phyloP scores from a whole-genome alignment of 2,113 vertebrate genomes.

The Periophthalmodon schlosseri region DNA sequence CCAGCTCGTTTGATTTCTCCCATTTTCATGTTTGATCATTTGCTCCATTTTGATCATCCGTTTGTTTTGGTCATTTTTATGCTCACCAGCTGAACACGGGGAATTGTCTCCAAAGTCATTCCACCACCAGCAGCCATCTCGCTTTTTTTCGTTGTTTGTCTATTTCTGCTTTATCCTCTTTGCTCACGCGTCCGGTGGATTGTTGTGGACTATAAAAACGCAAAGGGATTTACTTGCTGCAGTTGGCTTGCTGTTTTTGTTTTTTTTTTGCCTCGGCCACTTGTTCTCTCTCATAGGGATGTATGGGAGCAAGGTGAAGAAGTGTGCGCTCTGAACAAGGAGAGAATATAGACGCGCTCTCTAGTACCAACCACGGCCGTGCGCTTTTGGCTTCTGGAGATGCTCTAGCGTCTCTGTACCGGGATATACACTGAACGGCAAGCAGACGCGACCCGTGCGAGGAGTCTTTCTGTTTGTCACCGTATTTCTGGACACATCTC shows the following conservation, averaged over 20 bases:
- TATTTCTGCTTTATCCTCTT: constrained; percentile 2
- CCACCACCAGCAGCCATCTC: constrained; percentile 28
- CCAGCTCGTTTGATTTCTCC: constrained; percentile 62
- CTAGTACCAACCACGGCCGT: constrained; percentile 62
- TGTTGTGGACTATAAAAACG: constrained; percentile 48
- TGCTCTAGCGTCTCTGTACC: constrained; percentile 52
- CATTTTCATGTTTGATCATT: constrained; percentile 61
- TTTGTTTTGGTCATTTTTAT: constrained; percentile 47
- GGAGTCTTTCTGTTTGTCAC: constrained; percentile 18
- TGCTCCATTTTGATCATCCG: constrained; percentile 57
- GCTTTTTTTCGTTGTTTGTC: constrained; percentile 26
- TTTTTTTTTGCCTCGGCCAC: constrained; percentile 42
- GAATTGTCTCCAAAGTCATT: constrained; percentile 50
- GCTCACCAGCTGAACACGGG: constrained; percentile 50
- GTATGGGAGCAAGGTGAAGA: constrained; percentile 49
- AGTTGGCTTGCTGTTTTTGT: constrained; percentile 39
- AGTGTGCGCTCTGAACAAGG: constrained; percentile 41
- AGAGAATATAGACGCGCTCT: constrained; percentile 50
- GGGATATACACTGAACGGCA: constrained; percentile 56
- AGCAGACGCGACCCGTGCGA: constrained; percentile 2
- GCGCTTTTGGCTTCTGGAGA: constrained; percentile 55
- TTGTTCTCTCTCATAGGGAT: constrained; percentile 62
- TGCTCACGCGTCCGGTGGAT: constrained; percentile 56
- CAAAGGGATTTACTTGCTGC: constrained; percentile 66
- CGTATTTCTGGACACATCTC: constrained; percentile 21